phyloP scores from a whole-genome alignment of 37 sponge, comb jelly and placozoan genomes.

The Spongilla lacustris region DNA sequence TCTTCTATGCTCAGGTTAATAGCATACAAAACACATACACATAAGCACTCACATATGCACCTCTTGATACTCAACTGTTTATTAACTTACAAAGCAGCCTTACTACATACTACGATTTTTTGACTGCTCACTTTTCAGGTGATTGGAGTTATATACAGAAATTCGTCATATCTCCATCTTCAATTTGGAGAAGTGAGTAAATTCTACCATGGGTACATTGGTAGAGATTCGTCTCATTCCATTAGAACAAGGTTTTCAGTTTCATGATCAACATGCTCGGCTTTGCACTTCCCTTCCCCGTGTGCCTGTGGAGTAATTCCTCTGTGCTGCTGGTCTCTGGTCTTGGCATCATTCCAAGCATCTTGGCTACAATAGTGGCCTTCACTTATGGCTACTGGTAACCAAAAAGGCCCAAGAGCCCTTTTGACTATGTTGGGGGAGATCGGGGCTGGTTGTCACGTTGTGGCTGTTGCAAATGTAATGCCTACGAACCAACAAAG shows the following conservation, averaged over 20 bases:
- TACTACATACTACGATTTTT: background rate
- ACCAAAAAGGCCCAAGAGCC: background rate
- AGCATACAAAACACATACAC: background rate
- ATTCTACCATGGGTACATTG: background rate
- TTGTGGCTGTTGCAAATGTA: too few species aligned
- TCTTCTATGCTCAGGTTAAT: slow-evolving; percentile 58
- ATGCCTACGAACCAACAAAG: too few species aligned
- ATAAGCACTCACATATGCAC: too few species aligned
- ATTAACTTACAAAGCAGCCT: background rate
- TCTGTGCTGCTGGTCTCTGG: slow-evolving; percentile 9
- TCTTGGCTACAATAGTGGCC: slow-evolving; percentile 27
- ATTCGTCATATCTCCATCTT: background rate
- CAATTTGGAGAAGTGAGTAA: background rate
- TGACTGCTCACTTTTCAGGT: slow-evolving; percentile 1
- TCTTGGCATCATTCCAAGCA: slow-evolving; percentile 37
- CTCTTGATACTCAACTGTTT: background rate
- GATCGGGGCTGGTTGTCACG: too few species aligned
- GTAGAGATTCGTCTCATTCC: background rate
- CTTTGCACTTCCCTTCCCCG: slow-evolving; percentile 43
- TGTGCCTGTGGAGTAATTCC: slow-evolving; percentile 14
- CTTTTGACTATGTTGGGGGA: too few species aligned
- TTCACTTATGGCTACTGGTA: slow-evolving; percentile 36
- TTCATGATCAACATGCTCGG: slow-evolving; percentile 44
- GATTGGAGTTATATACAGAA: slow-evolving; percentile 35
- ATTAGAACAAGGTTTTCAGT: slow-evolving; percentile 10